phyloP scores from a whole-genome alignment of 2,888 invertebrate genomes.

The Desoria tigrina region DNA sequence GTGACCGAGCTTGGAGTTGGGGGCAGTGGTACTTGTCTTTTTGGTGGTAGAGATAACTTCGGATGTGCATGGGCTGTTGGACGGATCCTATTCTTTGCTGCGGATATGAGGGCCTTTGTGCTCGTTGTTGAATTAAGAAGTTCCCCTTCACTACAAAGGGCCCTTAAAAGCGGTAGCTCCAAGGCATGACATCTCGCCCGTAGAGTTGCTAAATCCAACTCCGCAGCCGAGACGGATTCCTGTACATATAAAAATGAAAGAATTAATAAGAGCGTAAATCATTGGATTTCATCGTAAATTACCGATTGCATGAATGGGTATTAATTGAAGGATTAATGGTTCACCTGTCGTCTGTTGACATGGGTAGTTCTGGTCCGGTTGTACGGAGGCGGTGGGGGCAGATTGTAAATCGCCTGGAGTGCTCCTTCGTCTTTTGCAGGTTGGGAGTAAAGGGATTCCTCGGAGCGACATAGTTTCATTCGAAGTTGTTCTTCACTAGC shows the following conservation, averaged over 20 bases:
- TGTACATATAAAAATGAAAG: conserved; percentile 20
- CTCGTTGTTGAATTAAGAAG: conserved; percentile 33
- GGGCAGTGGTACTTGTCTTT: conserved; percentile 30
- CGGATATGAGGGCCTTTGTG: conserved; percentile 32
- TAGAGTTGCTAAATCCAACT: conserved; percentile 49
- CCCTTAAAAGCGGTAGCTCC: conserved; percentile 51
- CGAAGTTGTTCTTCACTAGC: conserved; percentile 40
- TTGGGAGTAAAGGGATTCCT: conserved; percentile 50
- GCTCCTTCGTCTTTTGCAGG: conserved; percentile 46
- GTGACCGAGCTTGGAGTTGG: neutral
- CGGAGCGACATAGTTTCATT: conserved; percentile 49
- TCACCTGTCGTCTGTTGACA: conserved; percentile 39
- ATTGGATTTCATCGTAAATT: neutral
- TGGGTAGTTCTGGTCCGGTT: conserved; percentile 22
- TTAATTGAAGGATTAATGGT: neutral
- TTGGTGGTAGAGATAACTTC: conserved; percentile 32
- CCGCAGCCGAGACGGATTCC: conserved; percentile 46
- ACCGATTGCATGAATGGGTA: neutral
- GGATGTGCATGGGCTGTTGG: conserved; percentile 52
- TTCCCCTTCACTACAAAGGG: conserved; percentile 50
- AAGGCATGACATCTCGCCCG: conserved; percentile 48
- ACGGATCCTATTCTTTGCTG: conserved; percentile 43
- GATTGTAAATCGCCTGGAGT: conserved; percentile 51
- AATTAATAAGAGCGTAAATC: conserved; percentile 19
- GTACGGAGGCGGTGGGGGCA: conserved; percentile 53